phyloP scores from a whole-genome alignment of 2,888 invertebrate genomes.

The Ochlodes sylvanus region DNA sequence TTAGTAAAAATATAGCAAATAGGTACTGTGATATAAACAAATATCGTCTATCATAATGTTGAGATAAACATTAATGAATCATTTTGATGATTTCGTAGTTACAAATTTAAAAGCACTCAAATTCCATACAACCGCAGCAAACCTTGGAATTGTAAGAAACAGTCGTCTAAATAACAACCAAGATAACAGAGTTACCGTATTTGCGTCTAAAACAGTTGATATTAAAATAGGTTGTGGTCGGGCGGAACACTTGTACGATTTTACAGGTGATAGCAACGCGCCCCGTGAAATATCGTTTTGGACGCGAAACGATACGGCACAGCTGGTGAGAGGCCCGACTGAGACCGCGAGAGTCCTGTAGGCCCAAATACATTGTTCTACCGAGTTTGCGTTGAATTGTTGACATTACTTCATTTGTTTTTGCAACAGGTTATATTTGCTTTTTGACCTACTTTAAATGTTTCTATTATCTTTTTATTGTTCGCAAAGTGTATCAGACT shows the following conservation, averaged over 20 bases:
- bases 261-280: conserved; percentile 78
- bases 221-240: conserved; percentile 77
- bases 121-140: neutral
- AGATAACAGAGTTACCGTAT: conserved; percentile 57
- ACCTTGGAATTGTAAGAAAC: conserved; percentile 15
- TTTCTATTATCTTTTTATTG: neutral
- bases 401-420: conserved; percentile 9
- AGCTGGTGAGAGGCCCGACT: conserved; percentile 57
- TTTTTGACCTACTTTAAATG: neutral
- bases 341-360: conserved; percentile 24
- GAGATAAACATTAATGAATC: too few relatives aligned
- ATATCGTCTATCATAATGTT: too few relatives aligned
- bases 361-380: conserved; percentile 16
- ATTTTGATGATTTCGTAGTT: too few relatives aligned
- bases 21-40: too few relatives aligned
- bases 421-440: conserved; percentile 6
- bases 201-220: conserved; percentile 72
- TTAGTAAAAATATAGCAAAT: too few relatives aligned
- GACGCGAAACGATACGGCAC: conserved; percentile 60
- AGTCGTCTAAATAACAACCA: conserved; percentile 30
- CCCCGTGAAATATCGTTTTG: conserved; percentile 72
- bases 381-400: conserved; percentile 14
- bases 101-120: too few relatives aligned
- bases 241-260: conserved; percentile 81
- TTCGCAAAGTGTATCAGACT: too few relatives aligned